A percentile compares a stretch with the other conserved stretches of the same genome.
Evolutionary conservation across 2,888 invertebrate genomes (phyloP).

Genomic region (Cerastis rubricosa): DNA sequence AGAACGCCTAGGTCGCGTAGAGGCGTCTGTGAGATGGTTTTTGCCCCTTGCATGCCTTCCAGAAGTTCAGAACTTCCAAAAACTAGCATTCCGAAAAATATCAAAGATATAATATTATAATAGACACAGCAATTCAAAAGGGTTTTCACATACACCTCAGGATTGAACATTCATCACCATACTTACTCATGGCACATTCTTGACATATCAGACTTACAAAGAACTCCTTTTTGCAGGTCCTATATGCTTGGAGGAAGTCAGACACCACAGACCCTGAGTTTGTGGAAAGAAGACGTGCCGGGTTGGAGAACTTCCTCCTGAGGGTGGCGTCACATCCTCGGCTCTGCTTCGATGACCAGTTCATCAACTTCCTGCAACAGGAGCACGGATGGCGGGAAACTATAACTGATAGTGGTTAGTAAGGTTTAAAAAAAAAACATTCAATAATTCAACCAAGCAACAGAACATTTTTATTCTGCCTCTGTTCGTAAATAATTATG

Average conservation of each 20-base stretch:
- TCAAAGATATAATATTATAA: not conserved
- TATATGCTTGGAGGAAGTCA: slow-evolving; percentile 95
- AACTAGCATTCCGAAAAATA: too few species aligned
- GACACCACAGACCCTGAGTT: slow-evolving; percentile 96
- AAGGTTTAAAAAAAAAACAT: not conserved
- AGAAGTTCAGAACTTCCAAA: too few species aligned
- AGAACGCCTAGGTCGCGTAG: too few species aligned
- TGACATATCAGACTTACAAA: not conserved
- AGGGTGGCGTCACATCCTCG: slow-evolving; percentile 94
- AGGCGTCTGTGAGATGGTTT: too few species aligned
- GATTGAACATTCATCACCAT: not conserved
- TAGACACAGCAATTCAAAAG: too few species aligned
- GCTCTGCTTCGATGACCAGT: slow-evolving; percentile 94
- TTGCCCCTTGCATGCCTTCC: too few species aligned
- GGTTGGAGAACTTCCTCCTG: slow-evolving; percentile 95
- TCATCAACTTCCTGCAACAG: slow-evolving; percentile 94
- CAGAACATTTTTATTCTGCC: not conserved
- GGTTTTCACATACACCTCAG: not conserved
- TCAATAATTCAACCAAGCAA: too few species aligned
- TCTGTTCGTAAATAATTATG: not conserved
- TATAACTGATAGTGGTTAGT: slow-evolving; percentile 93
- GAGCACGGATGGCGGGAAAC: slow-evolving; percentile 95
- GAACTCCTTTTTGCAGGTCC: slow-evolving; percentile 81
- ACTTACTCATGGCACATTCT: not conserved
- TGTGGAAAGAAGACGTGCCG: slow-evolving; percentile 95